Evolutionary conservation across 2,888 invertebrate genomes (phyloP).

Genomic region (Epinotia demarniana): DNA sequence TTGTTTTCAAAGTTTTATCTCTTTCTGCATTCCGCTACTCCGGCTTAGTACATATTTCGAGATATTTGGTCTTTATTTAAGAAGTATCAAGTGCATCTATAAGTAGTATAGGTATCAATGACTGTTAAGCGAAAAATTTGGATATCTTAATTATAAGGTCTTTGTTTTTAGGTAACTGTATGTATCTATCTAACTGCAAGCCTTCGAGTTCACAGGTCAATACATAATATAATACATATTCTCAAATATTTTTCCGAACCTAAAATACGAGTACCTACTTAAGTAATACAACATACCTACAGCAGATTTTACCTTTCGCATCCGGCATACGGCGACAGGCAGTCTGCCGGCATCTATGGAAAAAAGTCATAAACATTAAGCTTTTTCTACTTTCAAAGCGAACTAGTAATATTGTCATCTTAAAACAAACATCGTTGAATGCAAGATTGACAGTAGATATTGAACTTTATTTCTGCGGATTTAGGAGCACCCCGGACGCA

Average conservation of each 20-base stretch:
- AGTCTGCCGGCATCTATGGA: constrained; percentile 61
- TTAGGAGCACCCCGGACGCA: constrained; percentile 35
- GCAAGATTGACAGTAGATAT: background rate
- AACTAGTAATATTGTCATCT: constrained; percentile 55
- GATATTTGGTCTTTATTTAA: too few relatives aligned
- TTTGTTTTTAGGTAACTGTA: background rate
- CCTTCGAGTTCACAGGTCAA: background rate
- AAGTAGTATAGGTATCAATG: too few relatives aligned
- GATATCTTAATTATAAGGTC: too few relatives aligned
- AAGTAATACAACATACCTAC: background rate
- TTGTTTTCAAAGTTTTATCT: too few relatives aligned
- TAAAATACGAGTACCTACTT: background rate
- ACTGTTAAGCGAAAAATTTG: background rate
- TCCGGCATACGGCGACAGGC: constrained; percentile 73
- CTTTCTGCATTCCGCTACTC: too few relatives aligned
- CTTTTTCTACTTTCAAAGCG: constrained; percentile 45
- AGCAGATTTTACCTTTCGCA: constrained; percentile 46
- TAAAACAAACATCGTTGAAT: constrained; percentile 24
- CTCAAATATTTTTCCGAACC: background rate
- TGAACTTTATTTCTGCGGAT: constrained; percentile 6
- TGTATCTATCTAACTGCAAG: background rate
- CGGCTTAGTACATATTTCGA: too few relatives aligned
- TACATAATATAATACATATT: background rate
- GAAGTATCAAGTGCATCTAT: too few relatives aligned
- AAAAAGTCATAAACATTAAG: constrained; percentile 48